Percentiles rank a stretch among this genome's conserved stretches.
Conservation (phyloP, 2,797 vertebrate genomes). For the Eutrigla gurnardus region DNA sequence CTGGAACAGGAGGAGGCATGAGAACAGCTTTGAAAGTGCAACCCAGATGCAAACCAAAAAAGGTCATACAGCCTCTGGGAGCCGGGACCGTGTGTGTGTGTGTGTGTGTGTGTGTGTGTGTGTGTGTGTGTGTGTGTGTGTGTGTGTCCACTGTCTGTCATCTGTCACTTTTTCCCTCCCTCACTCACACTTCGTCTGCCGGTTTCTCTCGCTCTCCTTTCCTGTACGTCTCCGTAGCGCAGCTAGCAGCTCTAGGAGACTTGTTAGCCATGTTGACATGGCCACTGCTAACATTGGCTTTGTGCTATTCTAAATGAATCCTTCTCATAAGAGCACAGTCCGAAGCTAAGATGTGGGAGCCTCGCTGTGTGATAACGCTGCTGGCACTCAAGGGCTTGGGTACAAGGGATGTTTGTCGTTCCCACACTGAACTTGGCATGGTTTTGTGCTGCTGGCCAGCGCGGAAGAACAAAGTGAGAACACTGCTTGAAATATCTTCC, state of each 20-base stretch:
- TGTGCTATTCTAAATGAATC: slow-evolving; percentile 75
- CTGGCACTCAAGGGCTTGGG: slow-evolving; percentile 75
- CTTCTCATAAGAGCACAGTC: slow-evolving; percentile 59
- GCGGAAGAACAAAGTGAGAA: slow-evolving; percentile 68
- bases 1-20: slow-evolving; percentile 6
- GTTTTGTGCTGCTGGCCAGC: slow-evolving; percentile 54
- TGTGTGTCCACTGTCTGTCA: slow-evolving; percentile 36
- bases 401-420: slow-evolving; percentile 82
- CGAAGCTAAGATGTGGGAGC: slow-evolving; percentile 64
- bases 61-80: slow-evolving; percentile 10
- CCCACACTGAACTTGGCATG: slow-evolving; percentile 82
- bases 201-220: slow-evolving; percentile 22
- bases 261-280: slow-evolving; percentile 73
- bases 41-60: slow-evolving; percentile 18
- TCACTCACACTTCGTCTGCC: slow-evolving; percentile 18
- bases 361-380: slow-evolving; percentile 71
- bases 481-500: slow-evolving; percentile 61
- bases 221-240: slow-evolving; percentile 41
- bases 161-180: slow-evolving; percentile 25
- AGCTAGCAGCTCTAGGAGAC: slow-evolving; percentile 47
- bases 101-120: not conserved
- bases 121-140: not conserved
- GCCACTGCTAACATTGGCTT: slow-evolving; percentile 77
- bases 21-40: slow-evolving; percentile 13
- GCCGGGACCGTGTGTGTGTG: not conserved